Conservation (phyloP, 2,797 vertebrate genomes). For the Leptodactylus fallax region DNA sequence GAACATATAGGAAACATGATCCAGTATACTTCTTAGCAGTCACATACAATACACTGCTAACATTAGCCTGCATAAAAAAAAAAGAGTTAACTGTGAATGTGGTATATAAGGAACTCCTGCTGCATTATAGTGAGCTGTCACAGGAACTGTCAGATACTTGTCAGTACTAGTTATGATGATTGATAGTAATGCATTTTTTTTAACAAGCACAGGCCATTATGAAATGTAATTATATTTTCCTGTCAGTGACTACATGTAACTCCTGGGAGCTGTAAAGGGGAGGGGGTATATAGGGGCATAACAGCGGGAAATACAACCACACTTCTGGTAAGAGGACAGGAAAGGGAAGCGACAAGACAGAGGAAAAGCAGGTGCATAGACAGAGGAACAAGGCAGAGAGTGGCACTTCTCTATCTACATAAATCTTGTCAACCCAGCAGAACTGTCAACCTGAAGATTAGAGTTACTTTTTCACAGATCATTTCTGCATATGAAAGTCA, state of each 20-base stretch:
- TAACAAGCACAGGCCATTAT: background rate
- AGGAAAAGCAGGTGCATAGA: background rate
- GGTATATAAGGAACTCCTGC: slow-evolving; percentile 1
- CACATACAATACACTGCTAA: background rate
- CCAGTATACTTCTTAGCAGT: background rate
- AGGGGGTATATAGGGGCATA: background rate
- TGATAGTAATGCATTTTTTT: slow-evolving; percentile 11
- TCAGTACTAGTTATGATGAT: slow-evolving; percentile 10
- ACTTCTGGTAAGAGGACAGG: background rate
- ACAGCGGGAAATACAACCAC: background rate
- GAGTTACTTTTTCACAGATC: too few relatives aligned
- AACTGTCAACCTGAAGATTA: background rate
- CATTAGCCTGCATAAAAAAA: background rate
- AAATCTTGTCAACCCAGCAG: background rate
- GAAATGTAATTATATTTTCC: background rate
- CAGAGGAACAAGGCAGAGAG: background rate
- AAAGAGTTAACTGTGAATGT: slow-evolving; percentile 6
- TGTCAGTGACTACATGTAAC: background rate
- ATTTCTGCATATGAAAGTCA: too few relatives aligned
- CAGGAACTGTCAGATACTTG: slow-evolving; percentile 1
- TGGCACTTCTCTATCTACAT: background rate
- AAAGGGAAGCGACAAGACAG: background rate
- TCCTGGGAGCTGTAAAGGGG: background rate
- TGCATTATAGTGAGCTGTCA: slow-evolving; percentile 12
- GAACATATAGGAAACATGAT: background rate